Evolutionary conservation across 2,888 invertebrate genomes (phyloP).

Genomic region (Lasioglossum oenotherae): DNA sequence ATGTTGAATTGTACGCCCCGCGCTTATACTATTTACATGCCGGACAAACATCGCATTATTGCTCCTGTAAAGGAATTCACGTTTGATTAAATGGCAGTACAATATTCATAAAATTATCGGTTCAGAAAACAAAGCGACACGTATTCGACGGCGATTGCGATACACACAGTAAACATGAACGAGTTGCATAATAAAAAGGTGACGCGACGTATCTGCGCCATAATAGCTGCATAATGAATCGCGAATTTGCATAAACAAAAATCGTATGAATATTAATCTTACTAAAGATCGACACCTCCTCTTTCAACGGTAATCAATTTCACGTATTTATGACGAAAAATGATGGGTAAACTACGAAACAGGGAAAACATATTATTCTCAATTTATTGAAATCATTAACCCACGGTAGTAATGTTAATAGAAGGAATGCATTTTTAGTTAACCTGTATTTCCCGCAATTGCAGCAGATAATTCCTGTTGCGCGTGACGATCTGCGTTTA

Average conservation of each 20-base stretch:
- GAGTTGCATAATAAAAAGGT: slow-evolving; percentile 7
- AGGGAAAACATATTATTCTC: neutral
- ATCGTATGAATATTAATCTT: neutral
- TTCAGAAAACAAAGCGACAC: neutral
- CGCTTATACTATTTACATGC: neutral
- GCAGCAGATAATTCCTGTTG: neutral
- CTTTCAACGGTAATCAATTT: neutral
- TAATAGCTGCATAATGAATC: neutral
- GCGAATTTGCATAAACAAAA: neutral
- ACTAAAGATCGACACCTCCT: neutral
- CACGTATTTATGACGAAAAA: neutral
- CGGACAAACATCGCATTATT: neutral
- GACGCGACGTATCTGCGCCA: neutral
- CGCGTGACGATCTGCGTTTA: neutral
- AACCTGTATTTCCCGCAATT: neutral
- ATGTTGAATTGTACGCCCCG: neutral
- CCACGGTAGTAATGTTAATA: neutral
- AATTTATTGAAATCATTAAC: too few relatives aligned
- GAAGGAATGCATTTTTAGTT: neutral
- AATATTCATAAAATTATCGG: slow-evolving; percentile 11
- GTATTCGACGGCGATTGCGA: neutral
- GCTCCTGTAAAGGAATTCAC: neutral
- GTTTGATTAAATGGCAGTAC: neutral
- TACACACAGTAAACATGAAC: neutral
- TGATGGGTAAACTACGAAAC: neutral